Evolutionary conservation across 2,888 invertebrate species (phyloP).

Genomic region (Drosophila flavopinicola): DNA sequence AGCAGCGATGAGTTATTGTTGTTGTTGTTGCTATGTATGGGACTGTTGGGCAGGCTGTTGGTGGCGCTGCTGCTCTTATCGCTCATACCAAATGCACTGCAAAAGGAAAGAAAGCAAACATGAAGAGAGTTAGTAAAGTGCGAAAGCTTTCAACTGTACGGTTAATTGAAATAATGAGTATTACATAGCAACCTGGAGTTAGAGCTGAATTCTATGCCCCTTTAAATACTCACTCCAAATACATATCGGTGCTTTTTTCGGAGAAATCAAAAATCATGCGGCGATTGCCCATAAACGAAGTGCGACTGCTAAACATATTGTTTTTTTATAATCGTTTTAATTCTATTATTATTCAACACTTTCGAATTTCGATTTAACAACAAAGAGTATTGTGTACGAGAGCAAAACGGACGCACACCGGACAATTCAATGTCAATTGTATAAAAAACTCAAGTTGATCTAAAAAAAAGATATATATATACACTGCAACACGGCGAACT

Average conservation of each 20-base stretch:
- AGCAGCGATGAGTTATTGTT: conserved; percentile 32
- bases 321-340: conserved; percentile 21
- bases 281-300: conserved; percentile 82
- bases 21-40: conserved; percentile 82
- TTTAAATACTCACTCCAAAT: conserved; percentile 81
- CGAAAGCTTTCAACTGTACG: background rate
- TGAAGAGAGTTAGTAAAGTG: conserved; percentile 7
- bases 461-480: conserved; percentile 32
- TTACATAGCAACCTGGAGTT: background rate
- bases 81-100: conserved; percentile 84
- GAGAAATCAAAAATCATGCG: conserved; percentile 84
- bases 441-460: conserved; percentile 26
- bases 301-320: conserved; percentile 76
- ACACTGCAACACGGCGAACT: conserved; percentile 58
- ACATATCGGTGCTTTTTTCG: conserved; percentile 80
- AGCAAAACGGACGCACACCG: conserved; percentile 53
- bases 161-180: too few species aligned
- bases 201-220: too few species aligned
- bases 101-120: conserved; percentile 31
- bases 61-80: conserved; percentile 83
- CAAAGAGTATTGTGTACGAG: conserved; percentile 57
- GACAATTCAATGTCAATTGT: conserved; percentile 55
- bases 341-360: conserved; percentile 47
- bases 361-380: conserved; percentile 56
- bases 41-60: conserved; percentile 83